Base-by-base conservation (phyloP, 2,113 vertebrate genomes). In the Chamaea fasciata region DNA sequence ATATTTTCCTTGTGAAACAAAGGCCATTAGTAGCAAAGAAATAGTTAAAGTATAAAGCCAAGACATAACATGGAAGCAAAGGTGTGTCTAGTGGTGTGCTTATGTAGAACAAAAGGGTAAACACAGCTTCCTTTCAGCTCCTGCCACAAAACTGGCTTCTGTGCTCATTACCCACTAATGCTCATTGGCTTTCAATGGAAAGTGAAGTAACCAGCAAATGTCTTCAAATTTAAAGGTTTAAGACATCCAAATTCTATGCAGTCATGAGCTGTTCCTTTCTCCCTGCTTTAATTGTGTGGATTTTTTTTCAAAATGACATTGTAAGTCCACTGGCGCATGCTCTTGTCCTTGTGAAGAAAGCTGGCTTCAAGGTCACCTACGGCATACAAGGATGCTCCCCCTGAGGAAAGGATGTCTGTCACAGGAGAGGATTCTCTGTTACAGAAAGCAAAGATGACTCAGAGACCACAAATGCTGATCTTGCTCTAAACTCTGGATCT, bases 131-230 rank as follows among this genome's bases (percentile, higher is more conserved):
- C 44, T 60, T 75, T 53, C 55, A 53, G 23, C 33, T 84, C 33
- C 31, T 69, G 39, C 18, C 55, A 28, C 42, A 74, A 52, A 75
- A 49, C 46, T 31, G n/a, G 4, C 44, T 56, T 65, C 64, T 81
- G 16, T 21, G 44, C 12, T 69, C 28, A 24, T 15, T 57, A 55
- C 9, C 8, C 11, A 30, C 3, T 1, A 0, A 11, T 17, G 18
- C 7, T 33, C 52, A 50, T 1, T 11, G 28, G 13, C 4, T 79
- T 79, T 75, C 57, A 46, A 4, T 3, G 4, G 17, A 71, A 59
- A 9, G 13, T 50, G 26, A 41, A 67, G 13, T 62, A 75, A 90
- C 3, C 31, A 44, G 7, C 5, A 13, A 10, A 7, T 15, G 16
- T n/a, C n/a, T 82, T 76, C 47, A 76, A 8, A 83, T 17, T 10